These are phyloP conservation scores for Dynastes hyllus DNA, from an alignment of 2,888 invertebrate species.

Conservation along the genomic window DNA sequence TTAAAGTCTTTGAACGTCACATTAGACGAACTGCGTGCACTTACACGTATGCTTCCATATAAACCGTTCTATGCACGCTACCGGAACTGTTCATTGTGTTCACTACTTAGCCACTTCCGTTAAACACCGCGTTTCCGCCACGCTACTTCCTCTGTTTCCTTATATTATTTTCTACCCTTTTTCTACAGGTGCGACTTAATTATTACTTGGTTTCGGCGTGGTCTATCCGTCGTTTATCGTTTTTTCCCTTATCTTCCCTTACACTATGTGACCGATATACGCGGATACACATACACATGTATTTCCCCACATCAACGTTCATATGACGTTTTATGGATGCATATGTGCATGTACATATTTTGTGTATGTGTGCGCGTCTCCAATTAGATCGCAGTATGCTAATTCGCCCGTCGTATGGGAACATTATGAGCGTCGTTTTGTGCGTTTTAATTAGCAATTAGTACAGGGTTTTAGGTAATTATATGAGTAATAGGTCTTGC, in stretches of 20 bases:
- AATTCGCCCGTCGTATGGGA: conserved; percentile 29
- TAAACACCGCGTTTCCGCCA: conserved; percentile 69
- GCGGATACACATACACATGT: neutral
- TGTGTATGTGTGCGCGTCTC: conserved; percentile 1
- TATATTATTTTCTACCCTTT: conserved; percentile 57
- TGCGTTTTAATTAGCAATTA: conserved; percentile 43
- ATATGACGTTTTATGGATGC: neutral
- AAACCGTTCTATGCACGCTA: conserved; percentile 65
- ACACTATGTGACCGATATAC: conserved; percentile 26
- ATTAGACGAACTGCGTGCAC: conserved; percentile 9
- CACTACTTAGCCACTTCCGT: conserved; percentile 71
- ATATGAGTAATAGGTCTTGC: conserved; percentile 18
- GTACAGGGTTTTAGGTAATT: conserved; percentile 14
- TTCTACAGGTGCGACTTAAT: conserved; percentile 64
- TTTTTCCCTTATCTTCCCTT: conserved; percentile 17
- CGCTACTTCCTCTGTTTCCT: conserved; percentile 70
- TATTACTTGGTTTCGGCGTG: conserved; percentile 47
- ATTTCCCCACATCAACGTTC: neutral
- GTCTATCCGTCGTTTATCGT: conserved; percentile 38
- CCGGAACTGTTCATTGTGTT: conserved; percentile 71
- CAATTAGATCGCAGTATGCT: conserved; percentile 34
- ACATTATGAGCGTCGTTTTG: conserved; percentile 37
- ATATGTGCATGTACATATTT: neutral
- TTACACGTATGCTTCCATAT: conserved; percentile 2
- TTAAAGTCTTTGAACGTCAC: conserved; percentile 4